Evolutionary conservation across 2,888 invertebrate species (phyloP), one percentile per base, ranked within the genome.

Genomic region (Craniophora ligustri): DNA sequence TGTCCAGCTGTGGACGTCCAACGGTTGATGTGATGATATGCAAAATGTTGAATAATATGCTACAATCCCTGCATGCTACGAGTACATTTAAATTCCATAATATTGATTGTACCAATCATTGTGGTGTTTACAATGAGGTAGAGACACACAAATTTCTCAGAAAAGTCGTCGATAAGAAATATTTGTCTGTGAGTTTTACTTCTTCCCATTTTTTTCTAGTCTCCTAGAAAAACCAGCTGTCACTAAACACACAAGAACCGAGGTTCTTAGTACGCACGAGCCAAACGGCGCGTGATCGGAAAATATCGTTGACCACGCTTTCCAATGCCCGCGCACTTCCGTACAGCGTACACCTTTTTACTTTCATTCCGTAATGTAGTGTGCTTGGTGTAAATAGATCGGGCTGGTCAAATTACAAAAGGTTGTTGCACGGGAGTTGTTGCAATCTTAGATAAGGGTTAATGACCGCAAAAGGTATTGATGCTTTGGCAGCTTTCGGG

Each of bases 221-320:
- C 34, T 14, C 40, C 32, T 46, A 45, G 42, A 61, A 35, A 45
- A 44, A 23, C 8, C 10, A 21, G n/a, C 30, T 30, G 7, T 18
- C 50, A 23, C 21, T 42, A 49, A 50, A n/a, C 44, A 58, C 38
- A 62, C 39, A 40, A 50, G 36, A 64, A 42, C 16, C 28, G 14
- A 35, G 35, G 26, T 26, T 39, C 32, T 7, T 32, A 48, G 23
- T 28, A 40, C 68, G 64, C 64, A 63, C 69, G 69, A 40, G 47
- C 28, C 32, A 38, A 31, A 18, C 18, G 2, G 53, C 59, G 50
- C 78, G 78, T 77, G 79, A 75, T 74, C 72, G 73, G 69, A 69
- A 79, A 73, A 66, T 61, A 42, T 62, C 67, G 67, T 62, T 60
- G 45, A 61, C 28, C 50, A 66, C 73, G 60, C 81, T 82, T 82